These are phyloP conservation scores for Pithys albifrons DNA, from an alignment of 2,113 vertebrate species.

Conservation along the genomic window DNA sequence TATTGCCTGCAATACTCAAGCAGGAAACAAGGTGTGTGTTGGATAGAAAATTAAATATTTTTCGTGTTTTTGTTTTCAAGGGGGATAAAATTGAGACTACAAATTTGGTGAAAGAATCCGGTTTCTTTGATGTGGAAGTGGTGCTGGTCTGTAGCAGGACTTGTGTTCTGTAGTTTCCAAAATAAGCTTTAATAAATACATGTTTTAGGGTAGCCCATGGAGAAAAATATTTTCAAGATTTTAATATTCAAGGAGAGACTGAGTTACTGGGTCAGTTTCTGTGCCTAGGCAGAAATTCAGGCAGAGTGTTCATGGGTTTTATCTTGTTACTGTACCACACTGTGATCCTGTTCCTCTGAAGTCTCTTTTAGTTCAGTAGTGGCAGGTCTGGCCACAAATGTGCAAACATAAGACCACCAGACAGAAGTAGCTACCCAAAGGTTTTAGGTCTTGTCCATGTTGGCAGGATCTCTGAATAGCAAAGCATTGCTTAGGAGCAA, in stretches of 20 bases:
- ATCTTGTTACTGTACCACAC: neutral
- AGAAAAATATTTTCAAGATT: neutral
- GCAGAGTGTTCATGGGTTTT: neutral
- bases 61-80: slow-evolving; percentile 31
- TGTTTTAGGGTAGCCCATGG: neutral
- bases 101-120: slow-evolving; percentile 20
- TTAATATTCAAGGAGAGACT: neutral
- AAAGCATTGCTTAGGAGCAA: neutral
- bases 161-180: slow-evolving; percentile 40
- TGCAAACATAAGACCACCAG: neutral
- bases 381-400: neutral
- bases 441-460: neutral
- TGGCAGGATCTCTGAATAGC: neutral
- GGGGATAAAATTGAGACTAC: slow-evolving; percentile 39
- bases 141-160: slow-evolving; percentile 14
- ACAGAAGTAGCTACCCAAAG: neutral
- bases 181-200: slow-evolving; percentile 31
- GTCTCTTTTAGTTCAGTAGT: neutral
- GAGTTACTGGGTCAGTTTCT: neutral
- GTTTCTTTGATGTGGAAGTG: slow-evolving; percentile 66
- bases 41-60: slow-evolving; percentile 67
- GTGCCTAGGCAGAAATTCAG: neutral
- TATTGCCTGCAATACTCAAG: slow-evolving; percentile 27
- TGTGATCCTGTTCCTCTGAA: neutral
- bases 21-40: slow-evolving; percentile 61